Base-by-base conservation (phyloP, 2,888 invertebrate genomes). In the Kuschelorhynchus macadamiae region DNA sequence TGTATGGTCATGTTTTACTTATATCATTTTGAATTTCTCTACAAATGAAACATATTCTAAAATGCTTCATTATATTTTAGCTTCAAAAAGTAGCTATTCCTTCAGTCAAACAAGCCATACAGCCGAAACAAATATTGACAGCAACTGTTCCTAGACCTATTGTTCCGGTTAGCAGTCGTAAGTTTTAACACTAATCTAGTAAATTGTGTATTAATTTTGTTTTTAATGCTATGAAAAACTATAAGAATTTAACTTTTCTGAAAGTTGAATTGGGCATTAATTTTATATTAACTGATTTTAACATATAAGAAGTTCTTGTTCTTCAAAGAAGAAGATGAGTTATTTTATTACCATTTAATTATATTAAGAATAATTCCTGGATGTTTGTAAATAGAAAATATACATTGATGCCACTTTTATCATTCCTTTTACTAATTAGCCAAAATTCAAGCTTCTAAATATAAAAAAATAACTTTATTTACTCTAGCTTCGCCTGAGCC, bases 11-110 rank as follows among this genome's bases (percentile, higher is more conserved):
- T n/a, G n/a, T n/a, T n/a, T n/a, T n/a, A n/a, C n/a, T n/a, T n/a
- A n/a, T n/a, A n/a, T n/a, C n/a, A n/a, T n/a, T n/a, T n/a, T n/a
- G n/a, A n/a, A n/a, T n/a, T n/a, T n/a, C n/a, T n/a, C n/a, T n/a
- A n/a, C n/a, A n/a, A n/a, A n/a, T n/a, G n/a, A n/a, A n/a, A 30
- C 4, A 30, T 9, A 30, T 30, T 30, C 5, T 30, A 9, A 30
- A 30, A 30, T 30, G 9, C 9, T 30, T n/a, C n/a, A n/a, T 30
- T 4, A 30, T 7, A 16, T 62, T 53, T 21, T 60, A 71, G 55
- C 59, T 71, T 11, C 72, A 70, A 14, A 75, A 75, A 67, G 36
- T 75, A 11, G 68, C 72, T 5, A 71, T 75, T 14, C 67, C 74
- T 7, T 56, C 72, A 7, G 47, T 50, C 8, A 73, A 70, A 59